phyloP scores from a whole-genome alignment of 2,113 vertebrate genomes.

The Salvelinus fontinalis region DNA sequence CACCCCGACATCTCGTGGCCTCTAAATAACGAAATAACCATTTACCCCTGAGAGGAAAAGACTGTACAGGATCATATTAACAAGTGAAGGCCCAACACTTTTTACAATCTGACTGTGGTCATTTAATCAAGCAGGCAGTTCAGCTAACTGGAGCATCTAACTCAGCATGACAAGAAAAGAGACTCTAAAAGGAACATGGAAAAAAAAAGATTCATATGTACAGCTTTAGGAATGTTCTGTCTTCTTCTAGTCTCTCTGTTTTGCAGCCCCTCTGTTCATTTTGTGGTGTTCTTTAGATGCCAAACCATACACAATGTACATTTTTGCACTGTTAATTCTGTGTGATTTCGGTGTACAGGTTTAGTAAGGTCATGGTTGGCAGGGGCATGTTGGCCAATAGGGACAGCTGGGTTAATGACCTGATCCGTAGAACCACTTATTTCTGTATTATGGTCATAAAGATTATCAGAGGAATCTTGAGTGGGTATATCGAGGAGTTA shows the following conservation, averaged over 20 bases:
- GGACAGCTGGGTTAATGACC: not conserved
- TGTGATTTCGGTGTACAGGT: too few species aligned
- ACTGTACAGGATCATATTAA: not conserved
- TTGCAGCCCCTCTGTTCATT: too few species aligned
- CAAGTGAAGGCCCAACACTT: too few species aligned
- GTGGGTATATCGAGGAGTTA: not conserved
- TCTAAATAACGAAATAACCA: conserved; percentile 9
- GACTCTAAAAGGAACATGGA: not conserved
- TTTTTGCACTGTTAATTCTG: too few species aligned
- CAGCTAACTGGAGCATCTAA: not conserved
- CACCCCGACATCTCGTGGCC: too few species aligned
- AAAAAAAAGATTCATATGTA: too few species aligned
- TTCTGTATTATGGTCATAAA: not conserved
- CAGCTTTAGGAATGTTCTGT: not conserved
- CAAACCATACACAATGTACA: too few species aligned
- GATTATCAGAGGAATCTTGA: not conserved
- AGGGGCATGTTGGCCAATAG: not conserved
- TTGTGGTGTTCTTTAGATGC: too few species aligned
- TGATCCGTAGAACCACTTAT: not conserved
- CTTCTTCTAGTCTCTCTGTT: not conserved
- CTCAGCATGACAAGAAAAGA: not conserved
- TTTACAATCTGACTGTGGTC: not conserved
- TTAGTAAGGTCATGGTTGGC: too few species aligned
- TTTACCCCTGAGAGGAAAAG: not conserved
- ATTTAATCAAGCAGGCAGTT: not conserved